Evolutionary conservation across 2,888 invertebrate species (phyloP), one percentile per base, ranked within the genome.

Genomic region (Incurvaria masculella): DNA sequence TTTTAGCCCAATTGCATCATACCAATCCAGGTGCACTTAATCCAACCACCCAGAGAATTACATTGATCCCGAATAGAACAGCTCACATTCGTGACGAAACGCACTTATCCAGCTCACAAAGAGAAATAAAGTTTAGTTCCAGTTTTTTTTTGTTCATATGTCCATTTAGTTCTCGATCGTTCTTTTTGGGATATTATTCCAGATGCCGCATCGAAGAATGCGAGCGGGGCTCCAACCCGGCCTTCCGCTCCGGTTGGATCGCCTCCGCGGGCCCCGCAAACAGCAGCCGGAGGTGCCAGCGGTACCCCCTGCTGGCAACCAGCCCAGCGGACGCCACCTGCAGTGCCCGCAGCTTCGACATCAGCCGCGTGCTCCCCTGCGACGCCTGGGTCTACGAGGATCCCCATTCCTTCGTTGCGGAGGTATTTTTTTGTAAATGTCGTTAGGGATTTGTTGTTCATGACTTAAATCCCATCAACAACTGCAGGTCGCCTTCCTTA

Each of bases 361-460:
- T 51, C 45, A 59, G 52, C 49, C 44, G 26, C 2, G 49, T 55
- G 2, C 50, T 57, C 40, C 43, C 48, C 14, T 76, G 76, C 56
- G 55, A 48, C 0, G 62, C 64, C 16, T 76, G 73, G 73, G 52
- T 67, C 4, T 76, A 74, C 21, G 68, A 72, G 23, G 56, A 63
- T 2, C 68, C 72, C 0, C 47, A 69, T 54, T 73, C 73, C 48
- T 76, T 76, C 44, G 63, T 72, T 1, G 70, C 72, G 4, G 76
- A 76, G 66, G 76, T 75, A 23, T 10, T 10, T 6, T 10, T 23
- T 23, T 23, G 10, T 23, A 23, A n/a, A n/a, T n/a, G n/a, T n/a
- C n/a, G n/a, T n/a, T n/a, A n/a, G n/a, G n/a, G n/a, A n/a, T n/a
- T n/a, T n/a, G n/a, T n/a, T n/a, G n/a, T n/a, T n/a, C n/a, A n/a